Percentiles rank a stretch among this genome's conserved stretches.
These are phyloP conservation scores for Leptinotarsa tumamoca DNA, from an alignment of 2,888 invertebrate species.

Conservation along the genomic window DNA sequence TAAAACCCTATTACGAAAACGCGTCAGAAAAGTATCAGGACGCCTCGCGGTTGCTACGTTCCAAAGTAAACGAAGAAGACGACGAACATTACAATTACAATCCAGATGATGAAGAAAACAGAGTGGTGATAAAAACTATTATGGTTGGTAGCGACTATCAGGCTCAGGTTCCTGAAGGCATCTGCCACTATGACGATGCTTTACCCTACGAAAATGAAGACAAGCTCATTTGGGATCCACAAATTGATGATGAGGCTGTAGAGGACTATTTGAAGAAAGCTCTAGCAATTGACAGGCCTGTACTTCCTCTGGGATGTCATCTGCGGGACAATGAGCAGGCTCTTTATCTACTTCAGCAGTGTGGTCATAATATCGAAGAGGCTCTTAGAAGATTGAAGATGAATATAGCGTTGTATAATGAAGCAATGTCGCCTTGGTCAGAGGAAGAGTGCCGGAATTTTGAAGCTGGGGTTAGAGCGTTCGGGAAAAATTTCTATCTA, in stretches of 20 bases:
- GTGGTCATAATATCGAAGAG: constrained; percentile 94
- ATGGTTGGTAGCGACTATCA: constrained; percentile 97
- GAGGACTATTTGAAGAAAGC: constrained; percentile 83
- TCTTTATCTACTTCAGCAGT: constrained; percentile 89
- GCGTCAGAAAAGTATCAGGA: constrained; percentile 65
- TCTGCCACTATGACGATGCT: constrained; percentile 93
- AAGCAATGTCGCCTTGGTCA: constrained; percentile 81
- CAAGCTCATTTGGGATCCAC: constrained; percentile 93
- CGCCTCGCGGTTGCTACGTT: constrained; percentile 70
- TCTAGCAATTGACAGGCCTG: constrained; percentile 64
- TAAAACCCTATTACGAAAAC: constrained; percentile 70
- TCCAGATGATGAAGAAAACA: constrained; percentile 88
- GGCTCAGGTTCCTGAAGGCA: constrained; percentile 92
- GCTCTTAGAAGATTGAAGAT: constrained; percentile 79
- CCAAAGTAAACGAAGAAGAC: constrained; percentile 80
- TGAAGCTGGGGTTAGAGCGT: constrained; percentile 89
- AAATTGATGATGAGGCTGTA: constrained; percentile 77
- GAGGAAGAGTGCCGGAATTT: constrained; percentile 98
- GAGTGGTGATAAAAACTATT: constrained; percentile 82
- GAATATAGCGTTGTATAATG: constrained; percentile 69
- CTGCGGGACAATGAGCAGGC: constrained; percentile 91
- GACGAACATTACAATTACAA: constrained; percentile 79
- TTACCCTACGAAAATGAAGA: constrained; percentile 96
- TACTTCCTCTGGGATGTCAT: constrained; percentile 80
- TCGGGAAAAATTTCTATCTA: constrained; percentile 94